phyloP scores from a whole-genome alignment of 2,888 invertebrate species.

The Timandra comae region DNA sequence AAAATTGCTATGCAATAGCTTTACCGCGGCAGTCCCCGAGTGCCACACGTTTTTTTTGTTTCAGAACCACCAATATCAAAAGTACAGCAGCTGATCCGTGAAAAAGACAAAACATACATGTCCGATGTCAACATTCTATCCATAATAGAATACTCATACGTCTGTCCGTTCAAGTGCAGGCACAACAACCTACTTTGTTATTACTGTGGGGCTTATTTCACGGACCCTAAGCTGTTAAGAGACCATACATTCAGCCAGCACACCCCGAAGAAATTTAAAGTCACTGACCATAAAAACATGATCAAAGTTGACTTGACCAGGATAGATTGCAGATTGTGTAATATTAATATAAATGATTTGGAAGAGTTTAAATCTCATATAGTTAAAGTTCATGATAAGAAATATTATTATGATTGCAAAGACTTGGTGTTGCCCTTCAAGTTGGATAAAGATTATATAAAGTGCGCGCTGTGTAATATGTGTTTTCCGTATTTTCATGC shows the following conservation, averaged over 20 bases:
- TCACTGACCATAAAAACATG: conserved; percentile 41
- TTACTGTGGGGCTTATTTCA: conserved; percentile 50
- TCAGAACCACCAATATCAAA: conserved; percentile 48
- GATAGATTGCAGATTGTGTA: conserved; percentile 58
- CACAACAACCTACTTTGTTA: conserved; percentile 62
- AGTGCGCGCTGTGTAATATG: conserved; percentile 49
- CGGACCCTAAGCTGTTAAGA: conserved; percentile 38
- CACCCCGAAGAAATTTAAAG: conserved; percentile 55
- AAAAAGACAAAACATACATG: conserved; percentile 56
- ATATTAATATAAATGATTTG: conserved; percentile 35
- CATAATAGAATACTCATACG: conserved; percentile 55
- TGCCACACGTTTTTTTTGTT: too few relatives aligned
- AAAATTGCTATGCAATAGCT: too few relatives aligned
- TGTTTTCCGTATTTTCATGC: conserved; percentile 60
- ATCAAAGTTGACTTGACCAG: conserved; percentile 55
- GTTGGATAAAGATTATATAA: conserved; percentile 40
- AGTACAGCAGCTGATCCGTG: conserved; percentile 55
- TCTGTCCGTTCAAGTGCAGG: conserved; percentile 60
- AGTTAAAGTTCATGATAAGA: conserved; percentile 41
- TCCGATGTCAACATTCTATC: conserved; percentile 57
- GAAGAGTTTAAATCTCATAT: conserved; percentile 54
- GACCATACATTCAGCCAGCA: conserved; percentile 36
- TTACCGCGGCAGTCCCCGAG: too few relatives aligned
- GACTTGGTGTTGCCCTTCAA: conserved; percentile 54
- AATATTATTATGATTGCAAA: conserved; percentile 48